Base-by-base conservation (phyloP, 2,113 vertebrate species). In the Empidonax traillii region DNA sequence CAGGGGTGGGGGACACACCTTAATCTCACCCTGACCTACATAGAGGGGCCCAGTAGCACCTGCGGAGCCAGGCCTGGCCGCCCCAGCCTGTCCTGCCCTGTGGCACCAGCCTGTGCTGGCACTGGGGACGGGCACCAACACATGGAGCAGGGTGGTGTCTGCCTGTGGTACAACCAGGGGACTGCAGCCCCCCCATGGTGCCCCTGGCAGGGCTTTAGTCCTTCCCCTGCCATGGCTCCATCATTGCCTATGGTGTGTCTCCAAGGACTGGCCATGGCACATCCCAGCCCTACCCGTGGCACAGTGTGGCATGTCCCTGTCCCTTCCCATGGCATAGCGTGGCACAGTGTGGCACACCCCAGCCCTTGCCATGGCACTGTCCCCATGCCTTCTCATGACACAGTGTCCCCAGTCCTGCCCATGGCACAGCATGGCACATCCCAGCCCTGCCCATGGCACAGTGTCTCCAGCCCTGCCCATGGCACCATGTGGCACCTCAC, bases 161-260 rank as follows among this genome's bases (percentile, higher is more conserved):
- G 35, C 4, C 8, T 1, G 6, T 41, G 65, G 31, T 52, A 30
- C 1, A 2, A 20, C 56, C 10, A 2, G 5, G 51, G 33, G 28
- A 14, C 33, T 30, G 14, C 6, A 10, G 59, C 31, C 74, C 56
- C 74, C 37, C 37, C 30, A 28, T 9, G 35, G 27, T 23, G 35
- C 35, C 35, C 68, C 49, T 39, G 49, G 35, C 37, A 59, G 10
- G 15, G 58, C n/a, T 59, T n/a, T n/a, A 35, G 58, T 35, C 58
- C 58, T 59, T 59, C n/a, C 23, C 58, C n/a, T 59, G 58, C 14
- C n/a, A 22, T 24, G 46, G 67, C 19, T 69, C 28, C 22, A 2
- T 35, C 3, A 31, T 51, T 66, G 39, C 39, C 43, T 20, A 3
- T 12, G n/a, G 3, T 4, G 44, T 14, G 53, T 41, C 35, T 31